Percentiles rank a stretch among this genome's conserved stretches.
Conservation (phyloP, 1,140 invertebrate genomes). For the Drosophila orosa region DNA sequence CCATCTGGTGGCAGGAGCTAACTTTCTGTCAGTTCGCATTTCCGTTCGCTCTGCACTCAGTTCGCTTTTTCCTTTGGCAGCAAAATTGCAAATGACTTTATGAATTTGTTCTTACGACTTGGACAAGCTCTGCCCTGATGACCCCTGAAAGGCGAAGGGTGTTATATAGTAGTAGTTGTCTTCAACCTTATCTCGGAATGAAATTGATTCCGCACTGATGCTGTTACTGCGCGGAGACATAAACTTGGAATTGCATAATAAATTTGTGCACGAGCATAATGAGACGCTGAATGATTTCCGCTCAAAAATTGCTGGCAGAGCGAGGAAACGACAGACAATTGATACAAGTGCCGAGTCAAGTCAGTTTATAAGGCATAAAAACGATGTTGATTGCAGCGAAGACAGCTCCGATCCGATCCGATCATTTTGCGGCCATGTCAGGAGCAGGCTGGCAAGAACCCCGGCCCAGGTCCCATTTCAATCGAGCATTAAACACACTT, state of each 20-base stretch:
- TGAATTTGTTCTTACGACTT: slow-evolving; percentile 56
- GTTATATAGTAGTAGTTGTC: slow-evolving; percentile 6
- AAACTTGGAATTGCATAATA: slow-evolving; percentile 70
- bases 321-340: slow-evolving; percentile 14
- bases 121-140: slow-evolving; percentile 11
- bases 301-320: neutral
- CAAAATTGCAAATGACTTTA: slow-evolving; percentile 80
- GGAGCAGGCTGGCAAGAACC: neutral
- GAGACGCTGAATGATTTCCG: slow-evolving; percentile 25
- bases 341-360: slow-evolving; percentile 11
- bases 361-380: slow-evolving; percentile 11
- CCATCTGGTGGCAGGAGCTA: slow-evolving; percentile 23
- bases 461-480: slow-evolving; percentile 25
- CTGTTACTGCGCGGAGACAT: slow-evolving; percentile 32
- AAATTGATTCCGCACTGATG: slow-evolving; percentile 64
- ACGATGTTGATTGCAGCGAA: slow-evolving; percentile 33
- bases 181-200: slow-evolving; percentile 24
- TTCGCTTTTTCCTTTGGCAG: slow-evolving; percentile 39
- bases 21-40: slow-evolving; percentile 65
- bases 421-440: slow-evolving; percentile 14
- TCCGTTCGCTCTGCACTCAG: slow-evolving; percentile 36
- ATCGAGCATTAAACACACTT: slow-evolving; percentile 50
- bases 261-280: slow-evolving; percentile 73
- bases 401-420: slow-evolving; percentile 9
- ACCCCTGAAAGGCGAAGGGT: slow-evolving; percentile 7